Percentiles rank a stretch among this genome's conserved stretches.
Evolutionary conservation across 2,888 invertebrate genomes (phyloP).

Genomic region (Melanostoma scalare): DNA sequence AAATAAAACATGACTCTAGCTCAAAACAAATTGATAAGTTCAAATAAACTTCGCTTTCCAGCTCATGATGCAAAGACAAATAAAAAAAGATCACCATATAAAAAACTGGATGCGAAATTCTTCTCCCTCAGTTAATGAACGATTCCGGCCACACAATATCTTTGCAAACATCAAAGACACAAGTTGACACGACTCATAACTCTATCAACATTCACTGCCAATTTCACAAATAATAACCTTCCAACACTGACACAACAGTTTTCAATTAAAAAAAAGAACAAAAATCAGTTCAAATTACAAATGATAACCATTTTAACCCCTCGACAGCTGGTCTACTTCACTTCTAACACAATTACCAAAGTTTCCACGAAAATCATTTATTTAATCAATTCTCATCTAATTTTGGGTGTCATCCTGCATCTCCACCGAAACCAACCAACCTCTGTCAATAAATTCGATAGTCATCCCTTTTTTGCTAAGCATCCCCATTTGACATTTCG

Average conservation of each 20-base stretch:
- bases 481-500: neutral
- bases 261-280: constrained; percentile 8
- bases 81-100: too few species aligned
- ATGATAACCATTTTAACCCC: neutral
- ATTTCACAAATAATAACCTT: too few species aligned
- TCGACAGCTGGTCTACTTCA: neutral
- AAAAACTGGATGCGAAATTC: too few species aligned
- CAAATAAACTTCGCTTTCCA: too few species aligned
- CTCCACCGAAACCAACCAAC: neutral
- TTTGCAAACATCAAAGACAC: too few species aligned
- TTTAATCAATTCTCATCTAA: constrained; percentile 67
- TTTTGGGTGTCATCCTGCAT: constrained; percentile 46
- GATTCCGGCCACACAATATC: too few species aligned
- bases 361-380: constrained; percentile 57
- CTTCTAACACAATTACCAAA: constrained; percentile 12
- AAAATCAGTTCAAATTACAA: constrained; percentile 63
- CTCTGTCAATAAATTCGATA: constrained; percentile 14
- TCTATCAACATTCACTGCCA: too few species aligned
- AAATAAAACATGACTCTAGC: too few species aligned
- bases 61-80: too few species aligned
- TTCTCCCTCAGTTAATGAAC: too few species aligned
- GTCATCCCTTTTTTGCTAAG: constrained; percentile 23
- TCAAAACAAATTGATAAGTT: too few species aligned
- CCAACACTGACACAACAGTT: neutral
- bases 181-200: too few species aligned